Evolutionary conservation across 2,888 invertebrate genomes (phyloP), one percentile per base, ranked within the genome.

Genomic region (Torymus aiolomorphi): DNA sequence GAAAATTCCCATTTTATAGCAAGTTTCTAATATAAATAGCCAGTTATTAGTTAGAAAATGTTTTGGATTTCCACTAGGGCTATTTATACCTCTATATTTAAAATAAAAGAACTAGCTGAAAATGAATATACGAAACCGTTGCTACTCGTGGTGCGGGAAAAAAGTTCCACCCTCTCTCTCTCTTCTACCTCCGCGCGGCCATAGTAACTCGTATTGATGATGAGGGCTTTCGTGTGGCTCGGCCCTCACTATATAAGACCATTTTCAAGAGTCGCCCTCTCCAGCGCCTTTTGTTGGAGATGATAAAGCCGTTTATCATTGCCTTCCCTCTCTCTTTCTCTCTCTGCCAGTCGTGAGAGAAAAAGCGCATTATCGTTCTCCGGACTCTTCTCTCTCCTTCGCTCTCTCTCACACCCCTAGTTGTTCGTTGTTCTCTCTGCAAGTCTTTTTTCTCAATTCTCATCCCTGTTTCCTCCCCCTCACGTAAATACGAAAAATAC

Each of bases 231-330:
- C 42, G 42, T 51, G 42, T 16, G 74, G 67, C 12, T 54, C 24
- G 63, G 42, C 18, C 51, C 67, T n/a, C 12, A 49, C 57, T 62
- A 59, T 76, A 70, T 73, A 70, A 71, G 72, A 61, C 56, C 66
- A 72, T 78, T 81, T 78, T 69, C 72, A 62, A 76, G 71, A 78
- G 71, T 70, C 67, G 20, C 66, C 57, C 52, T 24, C 67, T 67
- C 75, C 62, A 81, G 78, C 71, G 62, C 59, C 66, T 80, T 77
- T 80, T 82, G 77, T 82, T 78, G 73, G 62, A 77, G 75, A 75
- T 75, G 74, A 82, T 82, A 80, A 76, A 76, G 82, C 80, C 77
- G 77, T 82, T 82, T 77, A 80, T 82, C 82, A 80, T 82, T 80
- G 61, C 74, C 59, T 69, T 59, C 65, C 10, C 42, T n/a, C 18